phyloP scores from a whole-genome alignment of 2,888 invertebrate genomes.

The Scrobipalpa atriplicella region DNA sequence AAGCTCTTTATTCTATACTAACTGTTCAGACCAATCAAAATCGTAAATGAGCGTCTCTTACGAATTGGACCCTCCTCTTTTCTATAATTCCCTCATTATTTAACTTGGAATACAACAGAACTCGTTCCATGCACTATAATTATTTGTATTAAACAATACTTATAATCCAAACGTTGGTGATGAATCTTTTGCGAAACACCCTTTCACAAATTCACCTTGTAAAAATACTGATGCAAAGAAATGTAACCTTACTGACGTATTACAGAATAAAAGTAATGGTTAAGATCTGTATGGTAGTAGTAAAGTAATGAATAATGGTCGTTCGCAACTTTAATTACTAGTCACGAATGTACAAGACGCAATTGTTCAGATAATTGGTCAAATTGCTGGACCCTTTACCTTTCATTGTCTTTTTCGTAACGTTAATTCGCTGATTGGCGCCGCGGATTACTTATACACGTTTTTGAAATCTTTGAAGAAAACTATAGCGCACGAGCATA shows the following conservation, averaged over 20 bases:
- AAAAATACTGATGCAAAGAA: constrained; percentile 15
- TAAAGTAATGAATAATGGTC: constrained; percentile 9
- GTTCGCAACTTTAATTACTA: constrained; percentile 20
- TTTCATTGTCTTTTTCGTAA: constrained; percentile 22
- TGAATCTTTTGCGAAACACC: too few relatives aligned
- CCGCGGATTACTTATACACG: neutral
- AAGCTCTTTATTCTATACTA: too few relatives aligned
- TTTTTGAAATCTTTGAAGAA: neutral
- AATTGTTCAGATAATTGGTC: constrained; percentile 16
- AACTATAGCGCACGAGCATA: too few relatives aligned
- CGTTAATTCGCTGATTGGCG: constrained; percentile 10
- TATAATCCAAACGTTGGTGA: too few relatives aligned
- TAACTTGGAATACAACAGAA: too few relatives aligned
- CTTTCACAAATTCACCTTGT: neutral
- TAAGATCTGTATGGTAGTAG: constrained; percentile 11
- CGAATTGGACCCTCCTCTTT: too few relatives aligned
- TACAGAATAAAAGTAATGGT: constrained; percentile 11
- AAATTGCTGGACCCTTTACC: constrained; percentile 18
- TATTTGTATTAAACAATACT: too few relatives aligned
- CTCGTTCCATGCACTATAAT: too few relatives aligned
- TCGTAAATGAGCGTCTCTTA: too few relatives aligned
- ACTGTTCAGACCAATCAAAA: too few relatives aligned
- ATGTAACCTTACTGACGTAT: neutral
- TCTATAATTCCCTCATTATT: too few relatives aligned
- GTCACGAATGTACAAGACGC: constrained; percentile 18